Base-by-base conservation (phyloP, 1,140 invertebrate species). In the Eupeodes corollae region DNA sequence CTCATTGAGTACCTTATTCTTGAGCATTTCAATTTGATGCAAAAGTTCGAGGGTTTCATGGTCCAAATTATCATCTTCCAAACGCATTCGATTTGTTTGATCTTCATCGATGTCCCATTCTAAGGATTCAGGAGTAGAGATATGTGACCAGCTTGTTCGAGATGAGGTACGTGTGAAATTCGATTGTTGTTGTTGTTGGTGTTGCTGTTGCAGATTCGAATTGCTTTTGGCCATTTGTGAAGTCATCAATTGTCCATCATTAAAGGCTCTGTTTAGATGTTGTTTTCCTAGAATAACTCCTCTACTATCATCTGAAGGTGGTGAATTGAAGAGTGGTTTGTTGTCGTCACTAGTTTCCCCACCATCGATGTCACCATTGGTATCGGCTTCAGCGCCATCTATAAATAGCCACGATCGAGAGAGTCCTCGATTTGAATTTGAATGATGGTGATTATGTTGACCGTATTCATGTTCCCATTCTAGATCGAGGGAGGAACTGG, bases 391-490 rank as follows among this genome's bases (percentile, higher is more conserved):
- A 35, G 12, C 34, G 14, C 14, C 34, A 35, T 26, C 21, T 26
- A 46, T 10, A 18, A 46, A 30, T 3, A 39, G 16, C 45, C 45
- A 46, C 26, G 45, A 46, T 21, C 16, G 21, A 26, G 21, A 26
- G 21, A 26, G 21, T 5, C 21, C 21, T 3, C 26, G 13, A 26
- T n/a, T 44, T 33, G 14, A 10, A 18, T 33, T 30, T 3, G 14
- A 6, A 14, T 43, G 10, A 12, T 43, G 42, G 9, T 15, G 13
- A 13, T 48, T 45, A 35, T 52, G 42, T 13, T 14, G 37, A 6
- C 55, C 54, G 46, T 67, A 67, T 44, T 67, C 64, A 33, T 67
- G 64, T 49, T 67, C 64, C 64, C 64, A 67, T 49, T 67, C 64
- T 8, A 67, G 52, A 21, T 67, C 64, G 15, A 67, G 41, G 6